phyloP scores from a whole-genome alignment of 2,888 invertebrate genomes.

The Miltochrista miniata region DNA sequence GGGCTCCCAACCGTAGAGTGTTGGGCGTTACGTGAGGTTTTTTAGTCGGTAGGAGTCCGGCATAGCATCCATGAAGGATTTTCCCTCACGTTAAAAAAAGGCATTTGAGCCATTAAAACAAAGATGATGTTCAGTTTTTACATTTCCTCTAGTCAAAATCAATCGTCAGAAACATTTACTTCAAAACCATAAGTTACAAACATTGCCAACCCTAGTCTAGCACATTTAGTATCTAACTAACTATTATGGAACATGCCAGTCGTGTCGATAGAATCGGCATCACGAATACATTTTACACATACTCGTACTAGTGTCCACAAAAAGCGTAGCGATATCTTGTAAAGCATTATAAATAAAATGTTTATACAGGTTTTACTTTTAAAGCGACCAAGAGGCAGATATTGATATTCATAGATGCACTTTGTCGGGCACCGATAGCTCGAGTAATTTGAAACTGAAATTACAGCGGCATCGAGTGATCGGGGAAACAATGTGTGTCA shows the following conservation, averaged over 20 bases:
- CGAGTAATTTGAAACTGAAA: slow-evolving; percentile 39
- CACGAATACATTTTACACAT: slow-evolving; percentile 57
- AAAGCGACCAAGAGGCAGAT: not conserved
- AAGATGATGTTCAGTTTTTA: too few relatives aligned
- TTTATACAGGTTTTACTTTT: not conserved
- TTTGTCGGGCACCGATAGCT: slow-evolving; percentile 6
- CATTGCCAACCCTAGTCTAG: slow-evolving; percentile 35
- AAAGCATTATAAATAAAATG: not conserved
- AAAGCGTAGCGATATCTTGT: slow-evolving; percentile 21
- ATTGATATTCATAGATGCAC: not conserved
- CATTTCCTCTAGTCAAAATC: too few relatives aligned
- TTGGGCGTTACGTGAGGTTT: too few relatives aligned
- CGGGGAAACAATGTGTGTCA: slow-evolving; percentile 65
- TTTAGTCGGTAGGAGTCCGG: too few relatives aligned
- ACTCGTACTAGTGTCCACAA: slow-evolving; percentile 41
- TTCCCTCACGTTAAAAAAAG: too few relatives aligned
- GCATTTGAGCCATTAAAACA: too few relatives aligned
- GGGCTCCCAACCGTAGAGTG: too few relatives aligned
- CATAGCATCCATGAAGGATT: too few relatives aligned
- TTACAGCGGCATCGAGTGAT: slow-evolving; percentile 43
- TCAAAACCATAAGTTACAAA: not conserved
- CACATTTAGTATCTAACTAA: slow-evolving; percentile 37
- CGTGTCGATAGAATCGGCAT: slow-evolving; percentile 62
- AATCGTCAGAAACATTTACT: too few relatives aligned
- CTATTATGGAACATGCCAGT: slow-evolving; percentile 52